These are phyloP conservation scores for Oryctes rhinoceros DNA, from an alignment of 1,140 invertebrate species.

Conservation along the genomic window DNA sequence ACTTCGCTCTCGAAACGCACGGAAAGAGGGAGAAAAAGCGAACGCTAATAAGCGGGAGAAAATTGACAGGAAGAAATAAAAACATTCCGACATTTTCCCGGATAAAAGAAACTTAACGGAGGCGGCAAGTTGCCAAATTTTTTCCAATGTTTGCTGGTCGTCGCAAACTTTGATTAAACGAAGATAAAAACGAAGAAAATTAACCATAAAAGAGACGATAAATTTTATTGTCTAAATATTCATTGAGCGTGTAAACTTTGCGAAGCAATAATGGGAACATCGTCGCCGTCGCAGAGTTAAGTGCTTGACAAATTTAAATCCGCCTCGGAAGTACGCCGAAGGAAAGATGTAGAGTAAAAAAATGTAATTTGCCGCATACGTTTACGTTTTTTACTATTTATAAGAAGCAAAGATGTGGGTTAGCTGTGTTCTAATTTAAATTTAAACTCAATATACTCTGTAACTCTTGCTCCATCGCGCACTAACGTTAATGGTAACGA, in stretches of 20 bases:
- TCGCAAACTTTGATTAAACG: neutral
- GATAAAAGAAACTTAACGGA: neutral
- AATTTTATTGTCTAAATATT: conserved; percentile 23
- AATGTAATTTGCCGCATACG: too few species aligned
- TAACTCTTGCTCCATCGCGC: too few species aligned
- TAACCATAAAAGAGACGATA: neutral
- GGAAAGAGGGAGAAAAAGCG: neutral
- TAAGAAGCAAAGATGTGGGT: too few species aligned
- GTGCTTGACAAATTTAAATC: neutral
- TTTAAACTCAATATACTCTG: too few species aligned
- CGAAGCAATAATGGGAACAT: neutral
- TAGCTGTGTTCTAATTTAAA: too few species aligned
- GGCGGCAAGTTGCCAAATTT: neutral
- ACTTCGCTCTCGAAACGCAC: neutral
- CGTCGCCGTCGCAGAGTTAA: neutral
- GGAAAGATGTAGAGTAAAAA: too few species aligned
- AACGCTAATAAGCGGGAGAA: conserved; percentile 6
- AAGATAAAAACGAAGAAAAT: neutral
- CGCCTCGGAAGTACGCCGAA: too few species aligned
- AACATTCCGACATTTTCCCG: neutral
- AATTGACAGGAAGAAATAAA: conserved; percentile 31
- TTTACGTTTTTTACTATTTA: too few species aligned
- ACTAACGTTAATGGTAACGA: too few species aligned
- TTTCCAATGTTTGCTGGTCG: neutral
- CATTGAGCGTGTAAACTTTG: neutral